phyloP scores from a whole-genome alignment of 2,113 vertebrate species.

The Seriola quinqueradiata region DNA sequence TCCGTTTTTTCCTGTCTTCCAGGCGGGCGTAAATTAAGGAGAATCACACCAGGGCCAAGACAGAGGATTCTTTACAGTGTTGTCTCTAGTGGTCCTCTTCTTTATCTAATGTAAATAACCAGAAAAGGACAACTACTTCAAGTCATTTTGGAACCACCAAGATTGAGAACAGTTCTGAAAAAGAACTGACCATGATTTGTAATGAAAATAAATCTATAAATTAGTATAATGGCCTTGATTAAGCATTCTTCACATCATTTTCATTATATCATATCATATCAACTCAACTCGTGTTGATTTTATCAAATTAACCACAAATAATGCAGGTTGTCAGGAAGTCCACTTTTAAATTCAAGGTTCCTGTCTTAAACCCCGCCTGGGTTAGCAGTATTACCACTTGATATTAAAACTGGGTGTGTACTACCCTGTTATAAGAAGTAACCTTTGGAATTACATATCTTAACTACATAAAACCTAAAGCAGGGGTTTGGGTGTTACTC shows the following conservation, averaged over 20 bases:
- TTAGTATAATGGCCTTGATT: no score
- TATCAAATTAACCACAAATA: no score
- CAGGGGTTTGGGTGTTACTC: no score
- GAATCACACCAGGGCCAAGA: background rate
- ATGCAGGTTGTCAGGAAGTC: background rate
- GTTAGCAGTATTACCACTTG: background rate
- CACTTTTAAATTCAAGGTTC: background rate
- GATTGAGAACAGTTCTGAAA: background rate
- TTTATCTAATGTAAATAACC: conserved; percentile 32
- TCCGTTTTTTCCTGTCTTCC: conserved; percentile 10
- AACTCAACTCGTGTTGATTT: no score
- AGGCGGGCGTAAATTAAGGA: conserved; percentile 32
- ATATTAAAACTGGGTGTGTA: background rate
- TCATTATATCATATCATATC: no score
- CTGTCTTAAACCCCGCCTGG: background rate
- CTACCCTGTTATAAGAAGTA: no score
- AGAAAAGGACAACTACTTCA: background rate
- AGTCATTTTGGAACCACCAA: background rate
- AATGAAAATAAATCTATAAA: conserved; percentile 10
- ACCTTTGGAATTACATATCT: no score
- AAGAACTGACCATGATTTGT: background rate
- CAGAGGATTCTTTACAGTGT: background rate
- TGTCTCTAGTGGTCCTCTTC: conserved; percentile 49
- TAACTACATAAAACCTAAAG: no score
- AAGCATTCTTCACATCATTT: no score